phyloP scores from a whole-genome alignment of 2,797 vertebrate species.

The Gymnothorax javanicus region DNA sequence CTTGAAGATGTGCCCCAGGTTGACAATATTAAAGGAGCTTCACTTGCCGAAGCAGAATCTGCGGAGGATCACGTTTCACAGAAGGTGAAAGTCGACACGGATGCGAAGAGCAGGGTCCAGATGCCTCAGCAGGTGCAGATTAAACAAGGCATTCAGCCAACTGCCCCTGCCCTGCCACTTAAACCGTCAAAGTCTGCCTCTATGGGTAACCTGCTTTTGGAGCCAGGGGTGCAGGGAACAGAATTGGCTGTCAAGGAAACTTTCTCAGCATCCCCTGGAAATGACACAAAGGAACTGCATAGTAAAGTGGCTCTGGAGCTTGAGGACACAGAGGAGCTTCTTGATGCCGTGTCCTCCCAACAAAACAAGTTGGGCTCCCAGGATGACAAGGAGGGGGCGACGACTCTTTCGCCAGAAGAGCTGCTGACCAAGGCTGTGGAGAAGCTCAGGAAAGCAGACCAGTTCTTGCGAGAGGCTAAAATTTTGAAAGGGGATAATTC shows the following conservation, averaged over 20 bases:
- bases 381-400: constrained; percentile 40
- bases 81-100: constrained; percentile 10
- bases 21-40: constrained; percentile 53
- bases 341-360: constrained; percentile 68
- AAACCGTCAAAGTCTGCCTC: constrained; percentile 67
- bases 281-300: constrained; percentile 72
- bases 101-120: constrained; percentile 16
- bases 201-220: constrained; percentile 76
- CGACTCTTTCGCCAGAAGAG: constrained; percentile 57
- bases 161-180: constrained; percentile 52
- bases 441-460: constrained; percentile 84
- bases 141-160: constrained; percentile 22
- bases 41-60: constrained; percentile 50
- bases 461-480: constrained; percentile 84
- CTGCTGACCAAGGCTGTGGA: constrained; percentile 84
- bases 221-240: constrained; percentile 36
- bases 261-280: constrained; percentile 38
- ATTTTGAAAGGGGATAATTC: constrained; percentile 65
- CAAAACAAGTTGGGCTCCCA: constrained; percentile 43
- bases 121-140: constrained; percentile 21
- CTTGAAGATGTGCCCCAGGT: constrained; percentile 61
- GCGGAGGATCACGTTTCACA: constrained; percentile 35
- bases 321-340: constrained; percentile 78
- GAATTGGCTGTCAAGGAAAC: constrained; percentile 29
- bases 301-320: constrained; percentile 79